Conservation (phyloP, 2,888 invertebrate genomes). For the Watsonalla binaria region DNA sequence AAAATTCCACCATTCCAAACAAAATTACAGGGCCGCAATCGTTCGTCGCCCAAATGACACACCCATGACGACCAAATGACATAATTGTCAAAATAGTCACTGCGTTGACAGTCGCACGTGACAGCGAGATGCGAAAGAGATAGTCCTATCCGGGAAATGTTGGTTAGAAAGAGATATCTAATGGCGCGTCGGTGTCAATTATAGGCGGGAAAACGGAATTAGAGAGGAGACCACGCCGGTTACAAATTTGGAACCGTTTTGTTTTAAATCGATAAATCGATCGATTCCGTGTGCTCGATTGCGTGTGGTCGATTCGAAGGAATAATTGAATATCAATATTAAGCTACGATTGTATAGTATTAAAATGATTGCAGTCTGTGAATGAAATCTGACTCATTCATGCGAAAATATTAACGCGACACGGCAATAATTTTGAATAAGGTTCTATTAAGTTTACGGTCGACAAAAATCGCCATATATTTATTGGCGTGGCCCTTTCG, state of each 20-base stretch:
- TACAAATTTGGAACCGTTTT: conserved; percentile 76
- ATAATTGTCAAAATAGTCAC: conserved; percentile 78
- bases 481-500: conserved; percentile 67
- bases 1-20: conserved; percentile 68
- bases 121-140: conserved; percentile 55
- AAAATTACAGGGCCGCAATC: conserved; percentile 72
- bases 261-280: conserved; percentile 76
- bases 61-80: conserved; percentile 76
- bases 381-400: conserved; percentile 63
- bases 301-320: conserved; percentile 74
- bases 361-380: conserved; percentile 60
- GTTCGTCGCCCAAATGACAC: conserved; percentile 76
- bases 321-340: conserved; percentile 74
- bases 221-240: conserved; percentile 67
- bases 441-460: conserved; percentile 56
- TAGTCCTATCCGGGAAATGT: conserved; percentile 15
- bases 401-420: conserved; percentile 46
- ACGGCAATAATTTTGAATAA: conserved; percentile 58
- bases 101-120: conserved; percentile 74
- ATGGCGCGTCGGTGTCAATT: conserved; percentile 74
- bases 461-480: conserved; percentile 65
- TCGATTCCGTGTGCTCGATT: conserved; percentile 65
- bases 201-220: conserved; percentile 77
- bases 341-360: conserved; percentile 59
- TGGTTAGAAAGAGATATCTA: conserved; percentile 37